Conservation (phyloP, 1,140 invertebrate genomes). For the Gryllus bimaculatus region DNA sequence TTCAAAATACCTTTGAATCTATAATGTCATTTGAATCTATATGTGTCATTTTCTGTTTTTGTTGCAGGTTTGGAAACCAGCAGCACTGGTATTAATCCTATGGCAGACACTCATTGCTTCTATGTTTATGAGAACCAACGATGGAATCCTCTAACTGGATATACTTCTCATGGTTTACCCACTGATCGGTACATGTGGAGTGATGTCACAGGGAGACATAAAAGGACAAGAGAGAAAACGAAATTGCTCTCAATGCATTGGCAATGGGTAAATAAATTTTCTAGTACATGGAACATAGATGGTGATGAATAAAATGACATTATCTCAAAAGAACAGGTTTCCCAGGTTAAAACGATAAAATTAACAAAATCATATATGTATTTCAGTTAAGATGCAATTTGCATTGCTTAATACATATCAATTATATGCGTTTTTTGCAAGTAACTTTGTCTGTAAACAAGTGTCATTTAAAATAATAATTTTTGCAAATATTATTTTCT, state of each 20-base stretch:
- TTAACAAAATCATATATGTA: too few species aligned
- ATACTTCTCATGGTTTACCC: constrained; percentile 70
- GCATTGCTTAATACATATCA: too few species aligned
- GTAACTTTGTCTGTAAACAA: too few species aligned
- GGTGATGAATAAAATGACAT: not conserved
- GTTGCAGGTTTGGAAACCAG: constrained; percentile 48
- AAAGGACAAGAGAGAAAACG: constrained; percentile 71
- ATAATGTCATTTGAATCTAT: not conserved
- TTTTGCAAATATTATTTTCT: too few species aligned
- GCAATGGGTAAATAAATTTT: constrained; percentile 60
- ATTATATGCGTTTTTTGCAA: too few species aligned
- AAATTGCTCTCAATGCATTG: constrained; percentile 77
- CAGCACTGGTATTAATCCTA: constrained; percentile 59
- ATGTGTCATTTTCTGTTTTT: not conserved
- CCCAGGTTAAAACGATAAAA: too few species aligned
- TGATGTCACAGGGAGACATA: constrained; percentile 69
- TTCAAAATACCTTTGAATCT: not conserved
- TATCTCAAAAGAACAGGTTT: too few species aligned
- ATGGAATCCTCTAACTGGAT: constrained; percentile 86
- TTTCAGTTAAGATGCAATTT: too few species aligned
- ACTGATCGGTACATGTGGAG: constrained; percentile 87
- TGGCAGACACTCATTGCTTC: constrained; percentile 74
- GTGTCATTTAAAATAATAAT: too few species aligned
- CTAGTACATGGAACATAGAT: not conserved
- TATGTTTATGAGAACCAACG: constrained; percentile 89